phyloP scores from a whole-genome alignment of 92 coral and sea anemone species.

The Porites lobata region DNA sequence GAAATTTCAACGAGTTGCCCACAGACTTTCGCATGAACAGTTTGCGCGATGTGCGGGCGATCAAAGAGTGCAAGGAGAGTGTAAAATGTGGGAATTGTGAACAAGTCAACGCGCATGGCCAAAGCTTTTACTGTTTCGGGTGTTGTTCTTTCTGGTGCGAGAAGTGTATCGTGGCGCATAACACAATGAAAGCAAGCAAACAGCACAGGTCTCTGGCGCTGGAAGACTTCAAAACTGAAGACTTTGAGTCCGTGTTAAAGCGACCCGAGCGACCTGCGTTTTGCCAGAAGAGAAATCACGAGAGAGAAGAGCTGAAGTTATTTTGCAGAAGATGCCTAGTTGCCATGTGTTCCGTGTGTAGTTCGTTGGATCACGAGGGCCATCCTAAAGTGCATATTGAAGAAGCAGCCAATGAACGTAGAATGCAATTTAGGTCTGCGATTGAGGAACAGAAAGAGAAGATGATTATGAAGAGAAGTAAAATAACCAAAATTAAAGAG shows the following conservation, averaged over 20 bases:
- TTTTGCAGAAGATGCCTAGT: constrained; percentile 38
- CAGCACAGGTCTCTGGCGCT: constrained; percentile 14
- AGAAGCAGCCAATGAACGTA: background rate
- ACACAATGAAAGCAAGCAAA: constrained; percentile 7
- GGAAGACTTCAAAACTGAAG: constrained; percentile 16
- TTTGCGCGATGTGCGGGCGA: constrained; percentile 37
- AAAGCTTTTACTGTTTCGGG: constrained; percentile 46
- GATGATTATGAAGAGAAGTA: background rate
- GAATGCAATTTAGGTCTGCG: background rate
- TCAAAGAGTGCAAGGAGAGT: constrained; percentile 5
- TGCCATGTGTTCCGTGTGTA: constrained; percentile 33
- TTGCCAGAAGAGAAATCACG: constrained; percentile 51
- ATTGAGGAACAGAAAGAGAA: background rate
- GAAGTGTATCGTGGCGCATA: constrained; percentile 33
- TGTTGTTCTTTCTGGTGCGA: constrained; percentile 42
- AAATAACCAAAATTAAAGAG: background rate
- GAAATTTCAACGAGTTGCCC: constrained; percentile 40
- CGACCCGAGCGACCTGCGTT: constrained; percentile 30
- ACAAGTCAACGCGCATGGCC: background rate
- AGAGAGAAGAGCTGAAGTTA: constrained; percentile 44
- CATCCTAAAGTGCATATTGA: background rate
- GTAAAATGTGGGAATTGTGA: constrained; percentile 51
- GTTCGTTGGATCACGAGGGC: background rate
- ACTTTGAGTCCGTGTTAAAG: constrained; percentile 14
- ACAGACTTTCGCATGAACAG: constrained; percentile 47